A percentile compares a stretch with the other conserved stretches of the same genome.
Conservation (phyloP, 2,888 invertebrate genomes). For the Drosophila rellima region DNA sequence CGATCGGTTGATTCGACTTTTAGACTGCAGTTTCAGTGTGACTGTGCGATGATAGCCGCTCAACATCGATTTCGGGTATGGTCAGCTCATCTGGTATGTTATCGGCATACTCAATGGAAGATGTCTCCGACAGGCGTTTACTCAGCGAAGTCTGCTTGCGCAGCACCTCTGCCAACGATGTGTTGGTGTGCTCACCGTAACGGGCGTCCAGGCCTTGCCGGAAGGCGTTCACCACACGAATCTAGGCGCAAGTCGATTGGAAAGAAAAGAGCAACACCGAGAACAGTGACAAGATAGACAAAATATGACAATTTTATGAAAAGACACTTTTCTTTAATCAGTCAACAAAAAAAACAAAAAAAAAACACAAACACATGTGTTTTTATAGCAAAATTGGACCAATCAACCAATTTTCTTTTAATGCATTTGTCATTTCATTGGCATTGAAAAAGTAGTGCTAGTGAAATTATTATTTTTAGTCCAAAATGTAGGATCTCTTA, state of each 20-base stretch:
- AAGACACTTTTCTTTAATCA: constrained; percentile 29
- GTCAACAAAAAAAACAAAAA: constrained; percentile 29
- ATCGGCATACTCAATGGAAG: constrained; percentile 96
- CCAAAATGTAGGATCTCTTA: no score
- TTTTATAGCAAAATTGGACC: background rate
- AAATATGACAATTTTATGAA: constrained; percentile 48
- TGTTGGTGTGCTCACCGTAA: constrained; percentile 95
- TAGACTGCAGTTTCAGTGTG: constrained; percentile 98
- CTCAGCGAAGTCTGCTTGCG: constrained; percentile 97
- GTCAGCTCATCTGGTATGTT: constrained; percentile 94
- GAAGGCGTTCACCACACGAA: constrained; percentile 99
- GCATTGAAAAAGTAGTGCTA: background rate
- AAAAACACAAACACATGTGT: constrained; percentile 28
- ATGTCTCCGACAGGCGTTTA: constrained; percentile 96
- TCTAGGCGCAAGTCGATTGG: constrained; percentile 88
- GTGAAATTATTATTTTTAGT: no score
- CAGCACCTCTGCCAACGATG: constrained; percentile 96
- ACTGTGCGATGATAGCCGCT: constrained; percentile 96
- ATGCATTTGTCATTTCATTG: background rate
- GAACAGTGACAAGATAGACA: constrained; percentile 64
- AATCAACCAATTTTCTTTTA: background rate
- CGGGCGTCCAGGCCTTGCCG: constrained; percentile 99
- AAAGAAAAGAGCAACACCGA: constrained; percentile 71
- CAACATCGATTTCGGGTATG: constrained; percentile 96
- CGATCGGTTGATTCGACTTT: constrained; percentile 2